These are phyloP conservation scores for Channa striata DNA, from an alignment of 2,797 vertebrate genomes.

Conservation along the genomic window DNA sequence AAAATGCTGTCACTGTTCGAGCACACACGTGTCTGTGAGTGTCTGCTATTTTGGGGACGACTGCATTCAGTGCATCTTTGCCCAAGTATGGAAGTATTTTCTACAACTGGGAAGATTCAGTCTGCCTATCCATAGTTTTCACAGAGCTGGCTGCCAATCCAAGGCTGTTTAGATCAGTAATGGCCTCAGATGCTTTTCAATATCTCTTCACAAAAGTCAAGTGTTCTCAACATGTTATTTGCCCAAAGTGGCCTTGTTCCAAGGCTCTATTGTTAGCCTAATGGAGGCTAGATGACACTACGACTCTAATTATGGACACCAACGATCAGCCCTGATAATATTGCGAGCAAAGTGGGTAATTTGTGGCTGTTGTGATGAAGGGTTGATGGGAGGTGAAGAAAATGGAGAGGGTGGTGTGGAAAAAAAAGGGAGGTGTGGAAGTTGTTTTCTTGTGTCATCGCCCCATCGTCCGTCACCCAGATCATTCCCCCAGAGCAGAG, in stretches of 20 bases:
- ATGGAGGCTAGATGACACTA: conserved; percentile 92
- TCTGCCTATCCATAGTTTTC: conserved; percentile 36
- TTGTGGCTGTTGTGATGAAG: conserved; percentile 90
- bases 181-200: conserved; percentile 87
- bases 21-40: conserved; percentile 23
- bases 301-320: conserved; percentile 93
- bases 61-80: conserved; percentile 23
- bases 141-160: conserved; percentile 45
- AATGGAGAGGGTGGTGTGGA: conserved; percentile 35
- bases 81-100: conserved; percentile 18
- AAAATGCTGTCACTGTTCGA: conserved; percentile 55
- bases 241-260: conserved; percentile 94
- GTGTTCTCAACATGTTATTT: conserved; percentile 93
- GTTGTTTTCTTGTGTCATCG: conserved; percentile 85
- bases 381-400: conserved; percentile 70
- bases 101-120: conserved; percentile 36
- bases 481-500: conserved; percentile 71
- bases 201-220: conserved; percentile 95
- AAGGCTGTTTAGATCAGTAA: conserved; percentile 75
- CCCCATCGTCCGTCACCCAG: conserved; percentile 73
- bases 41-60: conserved; percentile 21
- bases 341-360: conserved; percentile 96
- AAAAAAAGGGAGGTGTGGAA: conserved; percentile 77
- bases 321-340: conserved; percentile 94
- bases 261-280: conserved; percentile 91